Evolutionary conservation across 2,113 vertebrate species (phyloP), one percentile per base, ranked within the genome.

Genomic region (Phocoena sinus): DNA sequence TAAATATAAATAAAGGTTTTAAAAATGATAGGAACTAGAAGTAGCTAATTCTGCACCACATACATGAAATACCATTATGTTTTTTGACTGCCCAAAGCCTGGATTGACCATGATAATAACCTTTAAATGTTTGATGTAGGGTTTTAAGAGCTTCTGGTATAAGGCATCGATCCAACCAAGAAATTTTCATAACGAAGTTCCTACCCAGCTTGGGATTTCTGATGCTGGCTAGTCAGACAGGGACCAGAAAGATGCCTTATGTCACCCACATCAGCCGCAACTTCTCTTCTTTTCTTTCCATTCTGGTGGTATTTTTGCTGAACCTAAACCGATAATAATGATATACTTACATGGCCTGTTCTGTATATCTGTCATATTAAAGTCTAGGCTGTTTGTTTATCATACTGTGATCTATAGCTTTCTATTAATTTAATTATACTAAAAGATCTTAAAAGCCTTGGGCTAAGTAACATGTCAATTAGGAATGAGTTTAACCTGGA

Each of bases 401-500:
- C 99, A 98, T 98, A 97, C 99, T 98, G 98, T 99, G 99, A 99
- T 99, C 99, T 99, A 99, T 99, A 99, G 99, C 99, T 98, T 99
- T 98, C 99, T 99, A 99, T 99, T 99, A 99, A 99, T 99, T 99
- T 98, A 99, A 99, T 99, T 99, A 99, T 98, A 99, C 99, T 99
- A 99, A 99, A 99, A 99, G 98, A 98, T 99, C 99, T 99, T 99
- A 99, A 99, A 99, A 99, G 99, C 99, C 99, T 98, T 99, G 98
- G 98, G 98, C 99, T 99, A 99, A 99, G 99, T 99, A 99, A 99
- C 99, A 99, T 99, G 99, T 99, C 99, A 99, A 99, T 99, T 99
- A 99, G 99, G 99, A 99, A 99, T 99, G 99, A 99, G 99, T 99
- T 99, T 99, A 99, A 99, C 99, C 99, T 99, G 99, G 99, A 99